Evolutionary conservation across 1,140 invertebrate species (phyloP).

Genomic region (Drosophila takahashii): DNA sequence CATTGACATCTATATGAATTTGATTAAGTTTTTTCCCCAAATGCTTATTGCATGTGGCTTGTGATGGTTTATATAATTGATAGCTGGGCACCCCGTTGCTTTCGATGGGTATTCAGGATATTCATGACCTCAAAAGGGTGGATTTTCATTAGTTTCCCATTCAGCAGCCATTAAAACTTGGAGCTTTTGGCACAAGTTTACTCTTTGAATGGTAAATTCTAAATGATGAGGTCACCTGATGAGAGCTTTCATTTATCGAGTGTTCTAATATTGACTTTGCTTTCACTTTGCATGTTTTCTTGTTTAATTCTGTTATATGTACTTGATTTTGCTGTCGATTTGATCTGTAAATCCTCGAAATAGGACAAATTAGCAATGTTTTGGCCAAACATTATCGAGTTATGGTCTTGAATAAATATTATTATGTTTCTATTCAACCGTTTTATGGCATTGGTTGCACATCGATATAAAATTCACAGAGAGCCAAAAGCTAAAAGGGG

Average conservation of each 20-base stretch:
- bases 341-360: neutral
- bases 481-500: too few relatives aligned
- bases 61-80: constrained; percentile 40
- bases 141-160: constrained; percentile 22
- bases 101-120: constrained; percentile 16
- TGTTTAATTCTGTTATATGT: neutral
- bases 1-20: constrained; percentile 72
- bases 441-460: too few relatives aligned
- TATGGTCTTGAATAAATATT: neutral
- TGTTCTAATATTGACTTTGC: neutral
- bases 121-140: constrained; percentile 10
- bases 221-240: neutral
- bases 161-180: constrained; percentile 7
- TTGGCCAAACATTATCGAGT: neutral
- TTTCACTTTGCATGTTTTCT: neutral
- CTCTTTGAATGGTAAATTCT: neutral
- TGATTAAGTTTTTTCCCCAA: constrained; percentile 52
- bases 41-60: constrained; percentile 15
- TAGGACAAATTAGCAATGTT: neutral
- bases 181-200: neutral
- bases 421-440: too few relatives aligned
- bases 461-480: neutral
- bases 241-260: neutral
- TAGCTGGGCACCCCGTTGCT: constrained; percentile 6
- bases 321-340: neutral